A percentile compares a stretch with the other conserved stretches of the same genome.
These are phyloP conservation scores for Dolichomitus sp. DNA, from an alignment of 2,888 invertebrate species.

Conservation along the genomic window DNA sequence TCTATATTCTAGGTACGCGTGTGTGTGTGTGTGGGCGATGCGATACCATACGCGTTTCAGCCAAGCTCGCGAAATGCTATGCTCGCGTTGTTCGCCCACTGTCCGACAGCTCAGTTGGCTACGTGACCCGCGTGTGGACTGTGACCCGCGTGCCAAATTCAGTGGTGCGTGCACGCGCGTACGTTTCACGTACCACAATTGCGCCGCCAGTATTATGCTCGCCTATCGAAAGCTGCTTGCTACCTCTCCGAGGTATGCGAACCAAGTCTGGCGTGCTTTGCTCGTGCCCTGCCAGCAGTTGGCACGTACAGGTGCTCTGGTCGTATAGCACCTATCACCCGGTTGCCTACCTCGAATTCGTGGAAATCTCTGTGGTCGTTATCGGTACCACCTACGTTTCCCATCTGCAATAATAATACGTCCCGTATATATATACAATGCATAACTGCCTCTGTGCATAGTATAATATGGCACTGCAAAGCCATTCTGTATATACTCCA, in stretches of 20 bases:
- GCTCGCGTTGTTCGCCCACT: constrained; percentile 54
- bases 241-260: constrained; percentile 6
- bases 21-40: too few species aligned
- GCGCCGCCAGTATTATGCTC: constrained; percentile 19
- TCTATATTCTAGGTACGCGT: not conserved
- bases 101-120: constrained; percentile 63
- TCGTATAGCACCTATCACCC: constrained; percentile 46
- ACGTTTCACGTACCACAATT: constrained; percentile 50
- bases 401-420: constrained; percentile 76
- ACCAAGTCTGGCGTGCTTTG: constrained; percentile 11
- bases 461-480: not conserved
- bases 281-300: constrained; percentile 44
- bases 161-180: constrained; percentile 56
- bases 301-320: constrained; percentile 56
- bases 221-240: constrained; percentile 20
- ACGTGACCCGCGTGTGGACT: constrained; percentile 55
- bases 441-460: constrained; percentile 6
- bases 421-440: constrained; percentile 18
- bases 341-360: constrained; percentile 66
- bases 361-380: constrained; percentile 74
- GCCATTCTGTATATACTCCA: not conserved
- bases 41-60: constrained; percentile 21
- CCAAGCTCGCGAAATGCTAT: constrained; percentile 36
- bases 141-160: constrained; percentile 64
- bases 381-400: constrained; percentile 77